These are phyloP conservation scores for Stegodyphus mimosarum DNA, from an alignment of 1,140 invertebrate genomes.

Conservation along the genomic window DNA sequence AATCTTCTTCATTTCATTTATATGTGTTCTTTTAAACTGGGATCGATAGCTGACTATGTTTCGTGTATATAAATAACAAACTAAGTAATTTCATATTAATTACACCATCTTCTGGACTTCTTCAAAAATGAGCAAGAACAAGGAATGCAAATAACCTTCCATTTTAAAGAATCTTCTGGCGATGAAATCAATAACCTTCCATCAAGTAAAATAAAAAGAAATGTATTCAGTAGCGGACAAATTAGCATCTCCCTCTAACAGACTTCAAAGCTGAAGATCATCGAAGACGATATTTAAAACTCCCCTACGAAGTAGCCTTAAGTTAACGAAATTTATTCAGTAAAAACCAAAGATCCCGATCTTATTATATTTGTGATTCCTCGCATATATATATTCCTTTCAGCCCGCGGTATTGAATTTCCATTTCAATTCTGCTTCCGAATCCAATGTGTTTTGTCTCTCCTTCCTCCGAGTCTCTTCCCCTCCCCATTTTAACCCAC, in stretches of 20 bases:
- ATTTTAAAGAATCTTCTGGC: no score
- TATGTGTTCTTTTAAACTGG: no score
- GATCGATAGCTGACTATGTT: no score
- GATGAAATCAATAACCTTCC: no score
- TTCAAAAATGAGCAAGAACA: no score
- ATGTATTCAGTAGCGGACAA: neutral
- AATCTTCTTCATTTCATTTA: no score
- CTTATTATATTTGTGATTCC: constrained; percentile 16
- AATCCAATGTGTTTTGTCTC: constrained; percentile 39
- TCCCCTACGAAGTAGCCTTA: constrained; percentile 15
- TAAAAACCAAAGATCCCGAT: constrained; percentile 20
- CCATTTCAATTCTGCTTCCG: constrained; percentile 15
- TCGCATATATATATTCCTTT: neutral
- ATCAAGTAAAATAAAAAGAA: no score
- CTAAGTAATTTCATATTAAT: no score
- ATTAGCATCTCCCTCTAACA: constrained; percentile 7
- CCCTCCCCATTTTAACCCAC: neutral
- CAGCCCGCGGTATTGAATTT: constrained; percentile 22
- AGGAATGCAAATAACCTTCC: no score
- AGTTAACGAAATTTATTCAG: constrained; percentile 50
- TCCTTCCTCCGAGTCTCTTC: neutral
- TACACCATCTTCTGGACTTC: no score
- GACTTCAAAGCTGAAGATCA: neutral
- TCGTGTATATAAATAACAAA: no score
- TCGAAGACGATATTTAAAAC: constrained; percentile 28